Evolutionary conservation across 2,888 invertebrate species (phyloP).

Genomic region (Yponomeuta plumbellus): DNA sequence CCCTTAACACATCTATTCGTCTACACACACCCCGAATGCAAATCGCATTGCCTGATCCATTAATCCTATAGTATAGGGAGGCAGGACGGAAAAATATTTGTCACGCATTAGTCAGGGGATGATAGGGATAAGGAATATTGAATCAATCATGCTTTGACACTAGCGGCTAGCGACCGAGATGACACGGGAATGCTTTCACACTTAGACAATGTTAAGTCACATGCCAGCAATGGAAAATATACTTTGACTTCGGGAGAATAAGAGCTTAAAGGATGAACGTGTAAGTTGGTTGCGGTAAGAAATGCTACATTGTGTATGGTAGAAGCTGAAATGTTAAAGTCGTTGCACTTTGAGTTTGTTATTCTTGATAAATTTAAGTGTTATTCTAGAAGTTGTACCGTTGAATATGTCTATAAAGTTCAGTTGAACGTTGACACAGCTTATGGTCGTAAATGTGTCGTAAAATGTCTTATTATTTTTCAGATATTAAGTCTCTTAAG

Average conservation of each 20-base stretch:
- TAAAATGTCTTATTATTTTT: too few species aligned
- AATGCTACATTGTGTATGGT: not conserved
- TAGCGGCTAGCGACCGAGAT: constrained; percentile 49
- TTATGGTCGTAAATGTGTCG: too few species aligned
- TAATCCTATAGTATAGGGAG: not conserved
- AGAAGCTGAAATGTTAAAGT: not conserved
- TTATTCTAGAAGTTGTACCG: not conserved
- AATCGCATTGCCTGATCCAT: not conserved
- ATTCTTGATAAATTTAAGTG: not conserved
- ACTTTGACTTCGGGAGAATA: not conserved
- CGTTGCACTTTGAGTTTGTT: not conserved
- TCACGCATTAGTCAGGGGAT: constrained; percentile 27
- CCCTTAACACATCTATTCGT: not conserved
- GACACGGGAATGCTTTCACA: constrained; percentile 66
- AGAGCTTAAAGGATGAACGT: not conserved
- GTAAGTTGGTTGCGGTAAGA: not conserved
- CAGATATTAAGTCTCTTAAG: too few species aligned
- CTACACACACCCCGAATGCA: not conserved
- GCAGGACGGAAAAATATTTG: not conserved
- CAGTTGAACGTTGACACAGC: too few species aligned
- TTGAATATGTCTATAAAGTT: too few species aligned
- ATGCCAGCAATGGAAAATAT: not conserved
- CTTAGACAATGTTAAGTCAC: constrained; percentile 13
- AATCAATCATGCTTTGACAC: constrained; percentile 68
- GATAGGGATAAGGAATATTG: constrained; percentile 32